phyloP scores from a whole-genome alignment of 2,888 invertebrate genomes.

The Gandaritis pyraliata region DNA sequence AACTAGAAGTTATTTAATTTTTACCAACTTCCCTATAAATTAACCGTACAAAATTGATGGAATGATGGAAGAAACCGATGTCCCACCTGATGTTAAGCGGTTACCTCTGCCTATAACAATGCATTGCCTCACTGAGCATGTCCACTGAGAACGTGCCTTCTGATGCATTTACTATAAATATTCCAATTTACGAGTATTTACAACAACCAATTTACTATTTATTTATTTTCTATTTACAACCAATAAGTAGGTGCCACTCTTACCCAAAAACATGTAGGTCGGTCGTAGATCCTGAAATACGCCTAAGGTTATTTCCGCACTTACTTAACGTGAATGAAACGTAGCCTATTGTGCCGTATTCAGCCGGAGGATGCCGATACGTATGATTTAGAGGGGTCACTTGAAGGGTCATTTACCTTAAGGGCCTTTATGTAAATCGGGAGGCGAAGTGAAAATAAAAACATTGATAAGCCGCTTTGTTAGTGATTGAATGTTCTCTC shows the following conservation, averaged over 20 bases:
- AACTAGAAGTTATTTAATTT: too few relatives aligned
- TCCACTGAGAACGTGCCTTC: too few relatives aligned
- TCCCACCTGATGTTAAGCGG: too few relatives aligned
- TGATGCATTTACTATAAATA: too few relatives aligned
- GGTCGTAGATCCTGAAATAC: neutral
- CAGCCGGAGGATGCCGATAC: slow-evolving; percentile 7
- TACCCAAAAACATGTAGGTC: neutral
- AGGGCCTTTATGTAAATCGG: slow-evolving; percentile 32
- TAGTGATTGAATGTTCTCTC: slow-evolving; percentile 27
- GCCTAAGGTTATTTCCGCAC: slow-evolving; percentile 5
- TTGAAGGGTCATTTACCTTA: slow-evolving; percentile 23
- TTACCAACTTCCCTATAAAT: too few relatives aligned
- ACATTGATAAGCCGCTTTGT: slow-evolving; percentile 32
- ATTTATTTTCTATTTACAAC: too few relatives aligned
- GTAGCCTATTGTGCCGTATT: slow-evolving; percentile 8
- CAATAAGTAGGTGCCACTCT: neutral
- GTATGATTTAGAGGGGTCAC: slow-evolving; percentile 28
- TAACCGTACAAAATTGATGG: too few relatives aligned
- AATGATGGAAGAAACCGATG: too few relatives aligned
- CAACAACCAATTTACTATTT: too few relatives aligned
- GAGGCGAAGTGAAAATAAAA: slow-evolving; percentile 27
- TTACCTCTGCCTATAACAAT: too few relatives aligned
- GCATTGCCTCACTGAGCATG: too few relatives aligned
- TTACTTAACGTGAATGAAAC: slow-evolving; percentile 6
- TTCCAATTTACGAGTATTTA: too few relatives aligned